Evolutionary conservation across 2,113 vertebrate species (phyloP).

Genomic region (Melanostigma gelatinosum): DNA sequence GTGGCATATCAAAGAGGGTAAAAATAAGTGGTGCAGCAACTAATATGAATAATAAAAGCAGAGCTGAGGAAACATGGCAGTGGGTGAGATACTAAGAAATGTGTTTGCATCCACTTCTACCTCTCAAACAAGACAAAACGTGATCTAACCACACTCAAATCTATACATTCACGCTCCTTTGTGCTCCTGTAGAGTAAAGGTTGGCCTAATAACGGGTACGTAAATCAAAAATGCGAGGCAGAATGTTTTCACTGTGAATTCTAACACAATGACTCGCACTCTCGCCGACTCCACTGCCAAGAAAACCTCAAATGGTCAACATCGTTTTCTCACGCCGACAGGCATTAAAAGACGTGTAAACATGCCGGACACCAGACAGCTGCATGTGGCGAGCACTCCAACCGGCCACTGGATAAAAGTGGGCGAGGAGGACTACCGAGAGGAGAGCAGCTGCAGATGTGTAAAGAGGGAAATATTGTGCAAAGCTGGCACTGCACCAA

Average conservation of each 20-base stretch:
- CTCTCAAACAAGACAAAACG: neutral
- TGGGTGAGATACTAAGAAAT: conserved; percentile 27
- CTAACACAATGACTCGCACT: neutral
- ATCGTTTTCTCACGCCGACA: conserved; percentile 13
- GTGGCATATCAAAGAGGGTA: conserved; percentile 34
- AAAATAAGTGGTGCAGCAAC: conserved; percentile 24
- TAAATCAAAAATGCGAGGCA: neutral
- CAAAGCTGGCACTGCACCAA: conserved; percentile 69
- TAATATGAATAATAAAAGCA: conserved; percentile 38
- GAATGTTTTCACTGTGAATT: conserved; percentile 21
- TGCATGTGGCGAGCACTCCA: conserved; percentile 16
- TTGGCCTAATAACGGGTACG: neutral
- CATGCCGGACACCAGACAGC: conserved; percentile 22
- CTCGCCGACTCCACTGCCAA: neutral
- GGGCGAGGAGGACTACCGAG: conserved; percentile 13
- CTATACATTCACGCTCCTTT: neutral
- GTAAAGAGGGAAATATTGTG: conserved; percentile 67
- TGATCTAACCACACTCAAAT: neutral
- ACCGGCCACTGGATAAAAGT: conserved; percentile 12
- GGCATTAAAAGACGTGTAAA: conserved; percentile 39
- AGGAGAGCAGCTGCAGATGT: conserved; percentile 72
- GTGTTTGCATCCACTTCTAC: conserved; percentile 13
- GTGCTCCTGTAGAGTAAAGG: neutral
- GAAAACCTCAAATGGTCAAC: conserved; percentile 25
- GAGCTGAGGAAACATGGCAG: conserved; percentile 12